Conservation (phyloP, 2,113 vertebrate species). For the Corynorhinus townsendii region DNA sequence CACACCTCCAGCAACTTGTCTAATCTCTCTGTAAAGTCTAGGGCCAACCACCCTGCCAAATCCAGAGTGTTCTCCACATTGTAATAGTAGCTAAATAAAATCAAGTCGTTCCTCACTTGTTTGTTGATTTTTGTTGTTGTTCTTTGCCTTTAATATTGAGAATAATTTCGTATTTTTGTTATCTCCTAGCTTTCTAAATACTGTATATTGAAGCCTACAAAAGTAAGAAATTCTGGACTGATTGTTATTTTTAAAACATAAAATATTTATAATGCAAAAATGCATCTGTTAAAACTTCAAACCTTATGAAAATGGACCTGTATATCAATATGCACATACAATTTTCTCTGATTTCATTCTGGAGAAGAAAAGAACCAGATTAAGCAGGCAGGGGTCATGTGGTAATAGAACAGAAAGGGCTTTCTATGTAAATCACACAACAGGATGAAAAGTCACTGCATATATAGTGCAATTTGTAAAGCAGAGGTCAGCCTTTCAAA, state of each 20-base stretch:
- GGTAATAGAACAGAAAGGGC: not conserved
- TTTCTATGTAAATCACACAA: not conserved
- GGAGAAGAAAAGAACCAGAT: not conserved
- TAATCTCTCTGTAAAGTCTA: not conserved
- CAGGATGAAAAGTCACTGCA: not conserved
- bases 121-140: not conserved
- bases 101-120: not conserved
- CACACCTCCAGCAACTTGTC: not conserved
- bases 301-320: not conserved
- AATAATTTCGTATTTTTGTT: not conserved
- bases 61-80: not conserved
- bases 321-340: not conserved
- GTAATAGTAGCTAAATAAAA: not conserved
- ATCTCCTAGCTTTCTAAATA: constrained; percentile 8
- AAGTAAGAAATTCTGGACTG: not conserved
- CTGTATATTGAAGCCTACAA: not conserved
- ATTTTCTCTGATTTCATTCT: constrained; percentile 6
- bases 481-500: not conserved
- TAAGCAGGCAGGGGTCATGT: not conserved
- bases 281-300: not conserved
- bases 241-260: not conserved
- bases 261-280: not conserved
- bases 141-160: not conserved
- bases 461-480: not conserved
- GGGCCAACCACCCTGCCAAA: not conserved